phyloP scores from a whole-genome alignment of 2,113 vertebrate genomes.

The Takifugu flavidus region DNA sequence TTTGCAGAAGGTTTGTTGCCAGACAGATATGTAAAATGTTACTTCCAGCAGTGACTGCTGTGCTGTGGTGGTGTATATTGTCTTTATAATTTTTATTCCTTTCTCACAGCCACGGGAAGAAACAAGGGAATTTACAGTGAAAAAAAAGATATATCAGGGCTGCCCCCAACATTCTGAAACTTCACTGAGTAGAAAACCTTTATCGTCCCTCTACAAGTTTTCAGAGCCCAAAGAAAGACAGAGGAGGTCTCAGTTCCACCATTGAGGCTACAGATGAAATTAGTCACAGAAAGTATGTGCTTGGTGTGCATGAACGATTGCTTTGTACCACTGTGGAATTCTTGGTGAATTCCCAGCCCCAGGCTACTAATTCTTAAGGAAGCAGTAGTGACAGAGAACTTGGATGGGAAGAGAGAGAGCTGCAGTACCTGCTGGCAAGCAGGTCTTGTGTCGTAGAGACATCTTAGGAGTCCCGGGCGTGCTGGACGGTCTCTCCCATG shows the following conservation, averaged over 20 bases:
- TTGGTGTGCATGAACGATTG: conserved; percentile 32
- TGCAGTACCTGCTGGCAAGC: conserved; percentile 82
- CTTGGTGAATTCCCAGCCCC: conserved; percentile 26
- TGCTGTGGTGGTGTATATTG: neutral
- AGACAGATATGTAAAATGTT: too few relatives aligned
- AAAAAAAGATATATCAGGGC: neutral
- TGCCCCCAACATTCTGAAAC: conserved; percentile 2
- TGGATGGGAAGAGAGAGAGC: conserved; percentile 5
- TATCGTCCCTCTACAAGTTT: conserved; percentile 10
- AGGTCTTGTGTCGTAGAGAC: conserved; percentile 83
- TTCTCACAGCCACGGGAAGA: neutral
- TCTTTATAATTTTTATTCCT: neutral
- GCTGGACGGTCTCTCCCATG: conserved; percentile 91
- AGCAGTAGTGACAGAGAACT: conserved; percentile 7
- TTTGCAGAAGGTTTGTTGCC: too few relatives aligned
- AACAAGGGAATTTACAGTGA: neutral
- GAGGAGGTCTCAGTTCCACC: conserved; percentile 34
- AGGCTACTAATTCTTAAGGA: neutral
- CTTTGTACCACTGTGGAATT: conserved; percentile 44
- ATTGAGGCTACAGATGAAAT: conserved; percentile 47
- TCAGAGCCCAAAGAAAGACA: conserved; percentile 42
- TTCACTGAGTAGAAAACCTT: conserved; percentile 5
- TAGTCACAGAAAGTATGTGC: conserved; percentile 59
- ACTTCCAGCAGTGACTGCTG: too few relatives aligned
- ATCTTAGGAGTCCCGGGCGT: conserved; percentile 85